These are phyloP conservation scores for Sinotaia quadrata DNA, from an alignment of 2,888 invertebrate species.

Conservation along the genomic window DNA sequence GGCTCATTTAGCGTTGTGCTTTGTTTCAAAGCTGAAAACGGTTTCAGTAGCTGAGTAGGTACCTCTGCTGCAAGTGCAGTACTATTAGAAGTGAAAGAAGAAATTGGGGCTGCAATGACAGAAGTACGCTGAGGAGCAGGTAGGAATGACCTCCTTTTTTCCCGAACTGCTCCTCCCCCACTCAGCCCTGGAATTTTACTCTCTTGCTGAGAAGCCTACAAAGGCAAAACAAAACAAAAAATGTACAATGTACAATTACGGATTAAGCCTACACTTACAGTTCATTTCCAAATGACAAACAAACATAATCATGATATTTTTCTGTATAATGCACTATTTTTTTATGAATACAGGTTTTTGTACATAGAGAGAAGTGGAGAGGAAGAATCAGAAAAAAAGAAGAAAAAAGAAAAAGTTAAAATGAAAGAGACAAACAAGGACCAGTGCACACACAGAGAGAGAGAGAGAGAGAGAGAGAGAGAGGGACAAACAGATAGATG, in stretches of 20 bases:
- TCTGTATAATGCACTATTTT: too few relatives aligned
- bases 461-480: background rate
- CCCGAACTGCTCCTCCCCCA: slow-evolving; percentile 19
- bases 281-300: too few relatives aligned
- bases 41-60: background rate
- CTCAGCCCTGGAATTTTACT: slow-evolving; percentile 33
- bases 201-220: slow-evolving; percentile 38
- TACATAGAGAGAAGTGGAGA: background rate
- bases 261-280: too few relatives aligned
- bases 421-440: too few relatives aligned
- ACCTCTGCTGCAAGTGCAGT: background rate
- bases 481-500: background rate
- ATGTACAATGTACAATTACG: too few relatives aligned
- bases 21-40: background rate
- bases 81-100: slow-evolving; percentile 7
- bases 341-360: too few relatives aligned
- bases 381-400: background rate
- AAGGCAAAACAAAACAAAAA: background rate
- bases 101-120: background rate
- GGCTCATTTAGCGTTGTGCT: too few relatives aligned
- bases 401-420: background rate
- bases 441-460: background rate
- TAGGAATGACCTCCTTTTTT: slow-evolving; percentile 53
- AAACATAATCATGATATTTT: too few relatives aligned
- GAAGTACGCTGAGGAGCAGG: slow-evolving; percentile 41